Conservation (phyloP, 2,797 vertebrate species). For the Epinephelus coioides region DNA sequence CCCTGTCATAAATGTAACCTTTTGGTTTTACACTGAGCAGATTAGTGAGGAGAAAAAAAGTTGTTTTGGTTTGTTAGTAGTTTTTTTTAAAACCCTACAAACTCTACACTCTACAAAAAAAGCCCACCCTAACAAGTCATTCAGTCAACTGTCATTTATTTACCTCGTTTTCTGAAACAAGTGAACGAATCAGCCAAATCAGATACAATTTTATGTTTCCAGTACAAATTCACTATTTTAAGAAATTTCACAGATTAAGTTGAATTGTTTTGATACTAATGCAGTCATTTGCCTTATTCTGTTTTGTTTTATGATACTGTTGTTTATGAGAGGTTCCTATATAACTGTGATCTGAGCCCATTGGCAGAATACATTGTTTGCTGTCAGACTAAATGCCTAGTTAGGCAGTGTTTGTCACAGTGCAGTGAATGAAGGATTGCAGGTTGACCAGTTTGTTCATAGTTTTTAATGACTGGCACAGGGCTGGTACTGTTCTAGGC, state of each 20-base stretch:
- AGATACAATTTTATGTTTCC: not conserved
- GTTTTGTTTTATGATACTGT: no score
- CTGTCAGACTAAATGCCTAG: not conserved
- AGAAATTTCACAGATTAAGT: not conserved
- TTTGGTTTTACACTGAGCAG: not conserved
- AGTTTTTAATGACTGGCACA: not conserved
- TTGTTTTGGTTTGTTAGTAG: not conserved
- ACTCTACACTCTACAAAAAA: not conserved
- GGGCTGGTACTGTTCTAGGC: not conserved
- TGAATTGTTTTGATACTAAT: not conserved
- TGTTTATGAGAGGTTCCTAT: no score
- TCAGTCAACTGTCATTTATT: not conserved
- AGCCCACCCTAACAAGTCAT: not conserved
- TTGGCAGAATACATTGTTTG: not conserved
- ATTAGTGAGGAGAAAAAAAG: not conserved
- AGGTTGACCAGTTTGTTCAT: not conserved
- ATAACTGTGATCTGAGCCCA: not conserved
- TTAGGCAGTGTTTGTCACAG: not conserved
- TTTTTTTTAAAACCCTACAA: not conserved
- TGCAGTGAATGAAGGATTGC: not conserved
- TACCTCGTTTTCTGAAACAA: not conserved
- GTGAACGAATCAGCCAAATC: not conserved
- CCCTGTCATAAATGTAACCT: not conserved
- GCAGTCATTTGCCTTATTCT: no score
- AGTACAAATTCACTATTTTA: not conserved